Conservation (phyloP, 1,140 invertebrate genomes). For the Drosophila lacteicornis region DNA sequence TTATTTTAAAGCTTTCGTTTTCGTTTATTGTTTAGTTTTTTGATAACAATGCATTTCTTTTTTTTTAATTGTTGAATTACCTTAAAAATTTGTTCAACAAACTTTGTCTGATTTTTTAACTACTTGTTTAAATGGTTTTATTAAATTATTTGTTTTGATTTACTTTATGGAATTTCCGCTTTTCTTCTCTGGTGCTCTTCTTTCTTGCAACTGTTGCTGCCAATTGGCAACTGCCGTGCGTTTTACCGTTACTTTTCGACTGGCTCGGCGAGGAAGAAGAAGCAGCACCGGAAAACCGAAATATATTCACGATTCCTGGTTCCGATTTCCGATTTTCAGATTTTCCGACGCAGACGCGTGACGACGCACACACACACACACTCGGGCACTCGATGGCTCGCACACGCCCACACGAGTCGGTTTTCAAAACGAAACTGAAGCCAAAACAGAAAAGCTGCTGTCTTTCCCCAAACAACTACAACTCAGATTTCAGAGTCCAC, state of each 20-base stretch:
- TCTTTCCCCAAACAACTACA: constrained; percentile 40
- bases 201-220: constrained; percentile 36
- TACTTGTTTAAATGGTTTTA: constrained; percentile 2
- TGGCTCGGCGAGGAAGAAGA: constrained; percentile 9
- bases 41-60: too few relatives aligned
- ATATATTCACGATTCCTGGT: constrained; percentile 35
- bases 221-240: constrained; percentile 25
- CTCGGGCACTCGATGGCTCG: constrained; percentile 37
- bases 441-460: constrained; percentile 36
- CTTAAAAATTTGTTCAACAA: constrained; percentile 51
- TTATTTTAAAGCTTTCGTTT: too few relatives aligned
- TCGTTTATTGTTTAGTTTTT: too few relatives aligned
- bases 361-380: constrained; percentile 33
- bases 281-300: constrained; percentile 37
- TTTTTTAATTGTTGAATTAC: too few relatives aligned
- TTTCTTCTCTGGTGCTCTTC: constrained; percentile 30
- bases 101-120: not conserved
- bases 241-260: constrained; percentile 22
- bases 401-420: constrained; percentile 69
- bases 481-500: constrained; percentile 77
- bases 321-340: constrained; percentile 34
- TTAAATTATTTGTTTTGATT: constrained; percentile 11
- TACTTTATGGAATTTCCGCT: not conserved
- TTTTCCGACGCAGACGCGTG: constrained; percentile 47
- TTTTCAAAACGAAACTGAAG: constrained; percentile 64